Evolutionary conservation across 2,797 vertebrate species (phyloP), one percentile per base, ranked within the genome.

Genomic region (Labroides dimidiatus): DNA sequence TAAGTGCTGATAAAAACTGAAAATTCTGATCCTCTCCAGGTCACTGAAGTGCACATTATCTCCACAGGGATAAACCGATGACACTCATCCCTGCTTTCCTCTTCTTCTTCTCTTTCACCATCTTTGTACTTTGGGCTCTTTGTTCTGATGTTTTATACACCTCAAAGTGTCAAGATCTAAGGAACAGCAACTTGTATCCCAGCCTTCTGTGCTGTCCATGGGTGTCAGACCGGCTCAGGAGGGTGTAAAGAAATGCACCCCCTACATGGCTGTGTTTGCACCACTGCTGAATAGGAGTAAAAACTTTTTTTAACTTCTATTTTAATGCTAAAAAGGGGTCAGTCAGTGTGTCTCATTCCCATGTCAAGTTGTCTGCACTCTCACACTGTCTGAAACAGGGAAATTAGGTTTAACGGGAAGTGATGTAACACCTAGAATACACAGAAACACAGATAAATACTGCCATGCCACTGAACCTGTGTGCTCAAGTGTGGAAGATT

Each of bases 301-400:
- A 86, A 59, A 15, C 15, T 42, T 33, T 41, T 24, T 67, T 56
- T 71, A 5, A 23, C 52, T 54, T 74, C 75, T 53, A 74, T 91
- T 89, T 73, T 50, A 72, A 91, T 87, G 81, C 74, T 71, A 90
- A 88, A 33, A 77, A 48, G 44, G 60, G 72, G 73, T 80, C 77
- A 68, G 61, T 2, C 56, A 64, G 24, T 64, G 16, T 6, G 52
- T 77, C 82, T 88, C 69, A 63, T 78, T 78, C 77, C 49, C 79
- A 74, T 75, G 64, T 75, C 72, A 77, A 78, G 76, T 69, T 58
- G 58, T 80, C 59, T 64, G 52, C 72, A 58, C 39, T 70, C 42
- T 60, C 64, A 54, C 57, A 53, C 68, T 54, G 45, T 64, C 13
- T 51, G 42, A 72, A 64, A 50, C 21, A 47, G 54, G 49, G 45